phyloP scores from a whole-genome alignment of 2,113 vertebrate genomes.

The Mormyrus lacerda region DNA sequence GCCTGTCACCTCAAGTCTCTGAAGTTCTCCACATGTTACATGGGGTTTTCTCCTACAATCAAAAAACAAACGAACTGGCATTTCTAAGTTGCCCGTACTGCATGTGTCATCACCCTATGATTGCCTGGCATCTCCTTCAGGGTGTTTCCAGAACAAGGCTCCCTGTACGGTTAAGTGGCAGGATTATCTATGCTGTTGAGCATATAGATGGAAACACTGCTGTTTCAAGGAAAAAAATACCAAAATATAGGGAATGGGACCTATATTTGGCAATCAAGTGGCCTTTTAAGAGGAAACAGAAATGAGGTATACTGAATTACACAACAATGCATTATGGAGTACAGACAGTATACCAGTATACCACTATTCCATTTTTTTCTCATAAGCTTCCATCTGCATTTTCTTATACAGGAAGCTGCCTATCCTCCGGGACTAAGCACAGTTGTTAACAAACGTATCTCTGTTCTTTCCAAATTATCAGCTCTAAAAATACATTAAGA shows the following conservation, averaged over 20 bases:
- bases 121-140: neutral
- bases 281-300: neutral
- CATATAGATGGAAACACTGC: neutral
- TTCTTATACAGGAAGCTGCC: conserved; percentile 14
- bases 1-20: neutral
- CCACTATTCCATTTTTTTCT: neutral
- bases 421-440: conserved; percentile 28
- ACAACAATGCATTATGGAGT: neutral
- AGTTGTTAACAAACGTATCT: conserved; percentile 23
- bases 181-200: neutral
- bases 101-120: neutral
- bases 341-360: neutral
- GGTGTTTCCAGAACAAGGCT: neutral
- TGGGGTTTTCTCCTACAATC: neutral
- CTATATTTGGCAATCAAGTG: neutral
- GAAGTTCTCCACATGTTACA: neutral
- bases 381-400: conserved; percentile 6
- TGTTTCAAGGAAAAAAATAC: neutral
- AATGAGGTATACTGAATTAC: neutral
- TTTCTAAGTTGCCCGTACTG: neutral
- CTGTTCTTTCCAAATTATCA: neutral
- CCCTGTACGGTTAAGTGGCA: neutral
- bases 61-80: neutral
- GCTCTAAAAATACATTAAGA: neutral
- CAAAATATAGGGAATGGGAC: neutral